A percentile compares a stretch with the other conserved stretches of the same genome.
Conservation (phyloP, 2,888 invertebrate species). For the Drosophila mimetica region DNA sequence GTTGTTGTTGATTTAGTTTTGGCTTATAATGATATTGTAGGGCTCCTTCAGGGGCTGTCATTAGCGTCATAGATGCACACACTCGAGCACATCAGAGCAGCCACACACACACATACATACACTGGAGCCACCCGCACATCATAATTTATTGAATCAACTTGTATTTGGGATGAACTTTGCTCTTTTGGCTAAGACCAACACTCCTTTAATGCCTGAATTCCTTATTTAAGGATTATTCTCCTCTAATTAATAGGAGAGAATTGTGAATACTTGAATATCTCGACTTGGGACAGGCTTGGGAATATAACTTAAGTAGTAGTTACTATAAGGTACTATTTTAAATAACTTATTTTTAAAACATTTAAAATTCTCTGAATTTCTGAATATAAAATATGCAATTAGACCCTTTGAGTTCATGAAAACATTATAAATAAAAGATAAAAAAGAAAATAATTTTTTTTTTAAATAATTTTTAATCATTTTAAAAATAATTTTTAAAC, state of each 20-base stretch:
- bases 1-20: constrained; percentile 59
- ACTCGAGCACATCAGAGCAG: background rate
- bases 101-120: constrained; percentile 6
- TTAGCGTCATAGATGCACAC: constrained; percentile 42
- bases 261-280: background rate
- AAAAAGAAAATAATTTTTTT: no score
- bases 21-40: constrained; percentile 55
- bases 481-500: no score
- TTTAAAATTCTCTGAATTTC: no score
- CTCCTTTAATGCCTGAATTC: background rate
- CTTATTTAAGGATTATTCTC: background rate
- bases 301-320: no score
- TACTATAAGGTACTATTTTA: no score
- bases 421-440: no score
- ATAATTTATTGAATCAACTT: constrained; percentile 35
- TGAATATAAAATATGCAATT: no score
- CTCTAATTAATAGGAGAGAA: background rate
- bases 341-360: no score
- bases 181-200: background rate
- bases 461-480: no score
- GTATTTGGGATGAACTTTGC: background rate
- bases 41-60: constrained; percentile 42
- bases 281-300: no score
- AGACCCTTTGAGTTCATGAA: no score
- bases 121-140: constrained; percentile 15